A percentile compares a stretch with the other conserved stretches of the same genome.
These are phyloP conservation scores for Balaeniceps rex DNA, from an alignment of 2,113 vertebrate species.

Conservation along the genomic window DNA sequence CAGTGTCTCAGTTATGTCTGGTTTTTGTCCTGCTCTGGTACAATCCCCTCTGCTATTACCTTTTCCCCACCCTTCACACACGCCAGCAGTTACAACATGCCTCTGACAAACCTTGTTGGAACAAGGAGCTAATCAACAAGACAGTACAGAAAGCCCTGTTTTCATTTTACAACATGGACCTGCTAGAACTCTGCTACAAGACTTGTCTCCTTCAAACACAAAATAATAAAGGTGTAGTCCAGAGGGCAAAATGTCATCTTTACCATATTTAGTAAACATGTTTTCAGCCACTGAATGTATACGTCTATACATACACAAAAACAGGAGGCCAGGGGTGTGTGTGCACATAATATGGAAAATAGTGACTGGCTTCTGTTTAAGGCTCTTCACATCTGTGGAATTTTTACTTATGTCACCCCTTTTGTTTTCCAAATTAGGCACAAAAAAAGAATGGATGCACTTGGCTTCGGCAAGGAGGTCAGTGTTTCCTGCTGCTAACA, in stretches of 20 bases:
- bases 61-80: background rate
- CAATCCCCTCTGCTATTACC: background rate
- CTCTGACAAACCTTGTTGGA: background rate
- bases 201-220: fast-evolving
- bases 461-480: background rate
- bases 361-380: background rate
- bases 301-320: background rate
- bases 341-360: background rate
- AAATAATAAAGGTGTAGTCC: background rate
- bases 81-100: background rate
- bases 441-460: background rate
- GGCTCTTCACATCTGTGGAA: background rate
- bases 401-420: background rate
- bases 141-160: background rate
- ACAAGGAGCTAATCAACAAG: background rate
- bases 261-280: background rate
- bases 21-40: background rate
- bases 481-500: background rate
- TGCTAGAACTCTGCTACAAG: background rate
- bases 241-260: background rate
- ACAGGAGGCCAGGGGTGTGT: background rate
- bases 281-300: background rate
- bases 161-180: background rate
- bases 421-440: background rate
- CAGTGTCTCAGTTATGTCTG: background rate